These are phyloP conservation scores for Macropus fuliginosus DNA, from an alignment of 2,797 vertebrate species.

Conservation along the genomic window DNA sequence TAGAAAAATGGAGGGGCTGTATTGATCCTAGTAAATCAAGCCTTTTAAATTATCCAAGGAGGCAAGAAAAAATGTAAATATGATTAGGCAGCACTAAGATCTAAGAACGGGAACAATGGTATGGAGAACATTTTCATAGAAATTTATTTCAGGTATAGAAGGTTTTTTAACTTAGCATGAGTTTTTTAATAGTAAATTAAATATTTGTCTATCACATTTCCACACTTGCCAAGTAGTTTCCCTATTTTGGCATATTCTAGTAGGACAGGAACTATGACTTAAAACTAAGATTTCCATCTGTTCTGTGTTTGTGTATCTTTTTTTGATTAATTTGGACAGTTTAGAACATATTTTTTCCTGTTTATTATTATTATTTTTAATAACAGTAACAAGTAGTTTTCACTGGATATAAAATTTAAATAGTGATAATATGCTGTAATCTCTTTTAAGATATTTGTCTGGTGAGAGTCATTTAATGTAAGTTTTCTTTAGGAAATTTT, in stretches of 20 bases:
- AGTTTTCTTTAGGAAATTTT: constrained; percentile 48
- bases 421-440: neutral
- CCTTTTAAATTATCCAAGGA: constrained; percentile 61
- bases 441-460: neutral
- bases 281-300: neutral
- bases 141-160: constrained; percentile 71
- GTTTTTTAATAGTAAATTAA: constrained; percentile 70
- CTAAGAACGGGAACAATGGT: neutral
- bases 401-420: constrained; percentile 7
- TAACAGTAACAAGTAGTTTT: constrained; percentile 9
- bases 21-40: constrained; percentile 54
- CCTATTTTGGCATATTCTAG: constrained; percentile 55
- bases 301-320: neutral
- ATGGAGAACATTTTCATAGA: constrained; percentile 50
- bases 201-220: constrained; percentile 73
- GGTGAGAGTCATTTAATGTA: constrained; percentile 37
- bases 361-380: constrained; percentile 29
- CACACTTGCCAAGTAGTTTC: constrained; percentile 63
- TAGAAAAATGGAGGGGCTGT: constrained; percentile 12
- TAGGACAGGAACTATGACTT: constrained; percentile 30
- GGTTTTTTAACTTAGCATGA: constrained; percentile 66
- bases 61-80: constrained; percentile 63
- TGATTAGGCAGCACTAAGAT: constrained; percentile 46
- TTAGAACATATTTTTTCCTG: constrained; percentile 6
- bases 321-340: constrained; percentile 58